Percentiles rank a stretch among this genome's conserved stretches.
phyloP scores from a whole-genome alignment of 2,113 vertebrate species.

The Artemisiospiza belli region DNA sequence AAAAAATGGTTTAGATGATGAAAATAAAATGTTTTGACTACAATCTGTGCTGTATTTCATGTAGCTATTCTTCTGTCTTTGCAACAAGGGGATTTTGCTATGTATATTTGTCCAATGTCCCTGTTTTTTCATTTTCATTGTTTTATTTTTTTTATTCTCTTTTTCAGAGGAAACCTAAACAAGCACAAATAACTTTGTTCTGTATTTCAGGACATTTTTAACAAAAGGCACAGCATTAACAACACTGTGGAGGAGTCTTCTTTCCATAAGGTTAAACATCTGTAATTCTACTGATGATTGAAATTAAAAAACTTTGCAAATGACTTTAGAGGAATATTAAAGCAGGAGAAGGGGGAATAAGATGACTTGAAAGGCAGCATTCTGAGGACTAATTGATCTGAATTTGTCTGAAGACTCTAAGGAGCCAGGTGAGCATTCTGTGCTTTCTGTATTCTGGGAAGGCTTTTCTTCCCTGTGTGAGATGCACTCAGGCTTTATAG shows the following conservation, averaged over 20 bases:
- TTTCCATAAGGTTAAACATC: not conserved
- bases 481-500: not conserved
- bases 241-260: not conserved
- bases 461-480: not conserved
- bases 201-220: not conserved
- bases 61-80: not conserved
- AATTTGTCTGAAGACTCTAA: not conserved
- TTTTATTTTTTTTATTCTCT: not conserved
- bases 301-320: not conserved
- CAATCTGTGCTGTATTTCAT: not conserved
- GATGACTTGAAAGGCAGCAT: not conserved
- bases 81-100: not conserved
- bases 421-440: not conserved
- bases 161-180: not conserved
- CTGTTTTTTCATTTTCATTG: not conserved
- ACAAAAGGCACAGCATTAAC: not conserved
- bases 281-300: not conserved
- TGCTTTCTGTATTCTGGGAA: not conserved
- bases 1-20: not conserved
- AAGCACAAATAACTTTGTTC: not conserved
- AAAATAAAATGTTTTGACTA: not conserved
- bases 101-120: not conserved
- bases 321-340: not conserved
- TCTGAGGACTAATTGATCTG: not conserved
- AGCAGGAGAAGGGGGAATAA: not conserved